These are phyloP conservation scores for Ciconia maguari DNA, from an alignment of 2,113 vertebrate genomes.

Conservation along the genomic window DNA sequence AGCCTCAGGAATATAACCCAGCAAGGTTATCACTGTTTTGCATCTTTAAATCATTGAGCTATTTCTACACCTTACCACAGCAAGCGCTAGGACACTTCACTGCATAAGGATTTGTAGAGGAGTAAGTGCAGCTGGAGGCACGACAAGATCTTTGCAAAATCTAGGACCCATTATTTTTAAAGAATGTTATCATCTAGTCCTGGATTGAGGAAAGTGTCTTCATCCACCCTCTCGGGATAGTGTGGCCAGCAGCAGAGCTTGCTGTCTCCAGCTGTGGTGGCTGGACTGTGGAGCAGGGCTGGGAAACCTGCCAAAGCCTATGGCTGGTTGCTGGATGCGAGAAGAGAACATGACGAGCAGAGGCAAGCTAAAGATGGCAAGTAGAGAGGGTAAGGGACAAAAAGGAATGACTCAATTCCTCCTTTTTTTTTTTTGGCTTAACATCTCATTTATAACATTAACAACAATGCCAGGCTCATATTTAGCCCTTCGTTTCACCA, in stretches of 20 bases:
- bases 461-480: neutral
- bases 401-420: neutral
- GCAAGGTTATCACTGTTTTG: neutral
- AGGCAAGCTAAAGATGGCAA: neutral
- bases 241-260: neutral
- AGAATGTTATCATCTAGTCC: neutral
- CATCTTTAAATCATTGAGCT: neutral
- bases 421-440: neutral
- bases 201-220: neutral
- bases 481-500: neutral
- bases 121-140: neutral
- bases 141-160: neutral
- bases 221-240: neutral
- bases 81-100: neutral
- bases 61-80: neutral
- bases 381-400: neutral
- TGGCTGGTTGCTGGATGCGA: neutral
- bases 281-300: neutral
- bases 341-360: neutral
- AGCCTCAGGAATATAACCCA: neutral
- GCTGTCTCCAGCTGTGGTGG: neutral
- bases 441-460: neutral
- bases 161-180: neutral
- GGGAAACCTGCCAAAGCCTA: neutral
- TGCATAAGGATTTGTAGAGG: neutral